Percentiles rank a stretch among this genome's conserved stretches.
Conservation (phyloP, 2,888 invertebrate species). For the Nemoura dubitans region DNA sequence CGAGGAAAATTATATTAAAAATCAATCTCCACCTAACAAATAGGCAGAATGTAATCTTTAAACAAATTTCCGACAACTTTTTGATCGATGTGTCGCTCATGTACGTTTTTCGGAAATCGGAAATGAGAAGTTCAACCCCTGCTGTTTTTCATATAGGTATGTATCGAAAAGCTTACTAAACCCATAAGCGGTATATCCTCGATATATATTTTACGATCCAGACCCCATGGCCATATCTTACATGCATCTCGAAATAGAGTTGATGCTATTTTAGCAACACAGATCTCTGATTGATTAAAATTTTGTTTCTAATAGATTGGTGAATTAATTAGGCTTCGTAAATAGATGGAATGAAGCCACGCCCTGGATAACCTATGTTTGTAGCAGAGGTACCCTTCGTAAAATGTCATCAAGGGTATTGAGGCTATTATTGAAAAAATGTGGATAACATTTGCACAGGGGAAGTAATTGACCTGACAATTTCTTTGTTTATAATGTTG, state of each 20-base stretch:
- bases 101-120: not conserved
- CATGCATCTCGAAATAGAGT: not conserved
- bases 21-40: slow-evolving; percentile 12
- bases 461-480: not conserved
- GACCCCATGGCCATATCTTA: not conserved
- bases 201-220: not conserved
- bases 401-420: not conserved
- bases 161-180: not conserved
- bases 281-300: not conserved
- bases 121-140: not conserved
- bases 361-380: not conserved
- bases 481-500: not conserved
- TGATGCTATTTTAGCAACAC: not conserved
- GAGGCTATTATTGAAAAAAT: not conserved
- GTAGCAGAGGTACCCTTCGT: not conserved
- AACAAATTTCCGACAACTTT: slow-evolving; percentile 38
- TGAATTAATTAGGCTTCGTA: not conserved
- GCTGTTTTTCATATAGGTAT: not conserved
- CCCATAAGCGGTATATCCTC: not conserved
- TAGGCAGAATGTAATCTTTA: not conserved
- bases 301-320: slow-evolving; percentile 4
- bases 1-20: not conserved
- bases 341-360: not conserved
- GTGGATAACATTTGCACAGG: not conserved
- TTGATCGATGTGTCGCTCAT: slow-evolving; percentile 29